phyloP scores from a whole-genome alignment of 2,797 vertebrate genomes.

The Brachyrhaphis roseni region DNA sequence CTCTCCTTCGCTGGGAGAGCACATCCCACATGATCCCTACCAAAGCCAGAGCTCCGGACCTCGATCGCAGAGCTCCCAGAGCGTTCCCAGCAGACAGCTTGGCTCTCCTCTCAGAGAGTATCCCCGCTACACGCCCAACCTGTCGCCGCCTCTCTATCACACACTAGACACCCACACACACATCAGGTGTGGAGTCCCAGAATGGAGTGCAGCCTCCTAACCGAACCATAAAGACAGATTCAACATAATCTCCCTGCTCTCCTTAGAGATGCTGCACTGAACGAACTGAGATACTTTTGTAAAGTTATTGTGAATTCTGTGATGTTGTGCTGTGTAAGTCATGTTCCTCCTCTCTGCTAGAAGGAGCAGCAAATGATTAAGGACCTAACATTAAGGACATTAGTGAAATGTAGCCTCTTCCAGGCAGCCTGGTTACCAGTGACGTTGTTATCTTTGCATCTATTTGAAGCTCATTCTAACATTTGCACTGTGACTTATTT shows the following conservation, averaged over 20 bases:
- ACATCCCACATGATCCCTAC: constrained; percentile 81
- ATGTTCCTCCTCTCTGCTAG: constrained; percentile 34
- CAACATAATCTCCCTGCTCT: constrained; percentile 35
- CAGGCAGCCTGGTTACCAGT: constrained; percentile 38
- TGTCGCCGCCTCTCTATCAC: constrained; percentile 94
- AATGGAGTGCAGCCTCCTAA: constrained; percentile 94
- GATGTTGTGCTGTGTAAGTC: constrained; percentile 55
- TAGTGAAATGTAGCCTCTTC: constrained; percentile 19
- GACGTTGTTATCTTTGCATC: constrained; percentile 37
- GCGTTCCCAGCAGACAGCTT: constrained; percentile 87
- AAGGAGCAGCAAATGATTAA: constrained; percentile 34
- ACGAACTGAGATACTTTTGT: constrained; percentile 53
- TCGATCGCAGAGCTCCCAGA: constrained; percentile 79
- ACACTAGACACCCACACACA: constrained; percentile 84
- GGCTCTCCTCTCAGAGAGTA: constrained; percentile 84
- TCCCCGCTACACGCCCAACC: constrained; percentile 86
- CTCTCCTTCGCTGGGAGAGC: constrained; percentile 85
- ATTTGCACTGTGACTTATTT: constrained; percentile 61
- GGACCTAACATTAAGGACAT: background rate
- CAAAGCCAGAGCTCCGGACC: constrained; percentile 82
- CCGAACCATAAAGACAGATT: constrained; percentile 44
- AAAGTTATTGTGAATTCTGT: constrained; percentile 63
- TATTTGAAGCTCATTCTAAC: constrained; percentile 48
- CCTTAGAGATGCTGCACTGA: constrained; percentile 45
- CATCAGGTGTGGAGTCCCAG: constrained; percentile 86